Percentiles rank a stretch among this genome's conserved stretches.
Evolutionary conservation across 92 coral and sea anemone species (phyloP).

Genomic region (Micromussa lordhowensis): DNA sequence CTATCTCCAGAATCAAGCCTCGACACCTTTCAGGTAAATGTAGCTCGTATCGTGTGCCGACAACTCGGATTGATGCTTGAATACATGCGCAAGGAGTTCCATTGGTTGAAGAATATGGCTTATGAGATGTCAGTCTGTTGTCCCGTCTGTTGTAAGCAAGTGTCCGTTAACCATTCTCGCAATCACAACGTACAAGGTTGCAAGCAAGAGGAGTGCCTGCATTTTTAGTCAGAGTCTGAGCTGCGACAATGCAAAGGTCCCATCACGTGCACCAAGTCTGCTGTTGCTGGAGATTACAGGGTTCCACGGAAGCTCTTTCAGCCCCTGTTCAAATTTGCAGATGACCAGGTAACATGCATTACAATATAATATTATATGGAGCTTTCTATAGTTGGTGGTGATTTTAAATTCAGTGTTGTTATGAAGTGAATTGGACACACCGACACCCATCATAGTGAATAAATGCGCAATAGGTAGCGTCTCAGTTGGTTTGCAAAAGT

Average conservation of each 20-base stretch:
- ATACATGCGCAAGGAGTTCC: not conserved
- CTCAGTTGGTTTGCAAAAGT: too few relatives aligned
- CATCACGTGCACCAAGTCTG: not conserved
- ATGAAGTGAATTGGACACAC: too few relatives aligned
- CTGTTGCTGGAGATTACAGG: not conserved
- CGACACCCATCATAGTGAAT: too few relatives aligned
- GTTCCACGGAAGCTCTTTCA: not conserved
- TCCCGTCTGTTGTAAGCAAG: not conserved
- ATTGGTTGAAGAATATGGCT: slow-evolving; percentile 1
- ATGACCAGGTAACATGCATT: not conserved
- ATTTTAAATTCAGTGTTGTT: too few relatives aligned
- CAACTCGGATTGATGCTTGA: not conserved
- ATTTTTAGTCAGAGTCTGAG: slow-evolving; percentile 2
- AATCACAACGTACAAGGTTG: not conserved
- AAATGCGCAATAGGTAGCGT: too few relatives aligned
- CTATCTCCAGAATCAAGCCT: not conserved
- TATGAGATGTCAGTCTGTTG: slow-evolving; percentile 5
- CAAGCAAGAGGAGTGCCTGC: not conserved
- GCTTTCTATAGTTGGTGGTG: too few relatives aligned
- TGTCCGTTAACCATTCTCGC: not conserved
- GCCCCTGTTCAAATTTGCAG: not conserved
- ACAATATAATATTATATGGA: too few relatives aligned
- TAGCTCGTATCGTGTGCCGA: not conserved
- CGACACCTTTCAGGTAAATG: not conserved
- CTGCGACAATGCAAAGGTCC: not conserved